Evolutionary conservation across 2,797 vertebrate genomes (phyloP), one percentile per base, ranked within the genome.

Genomic region (Xenentodon cancila): DNA sequence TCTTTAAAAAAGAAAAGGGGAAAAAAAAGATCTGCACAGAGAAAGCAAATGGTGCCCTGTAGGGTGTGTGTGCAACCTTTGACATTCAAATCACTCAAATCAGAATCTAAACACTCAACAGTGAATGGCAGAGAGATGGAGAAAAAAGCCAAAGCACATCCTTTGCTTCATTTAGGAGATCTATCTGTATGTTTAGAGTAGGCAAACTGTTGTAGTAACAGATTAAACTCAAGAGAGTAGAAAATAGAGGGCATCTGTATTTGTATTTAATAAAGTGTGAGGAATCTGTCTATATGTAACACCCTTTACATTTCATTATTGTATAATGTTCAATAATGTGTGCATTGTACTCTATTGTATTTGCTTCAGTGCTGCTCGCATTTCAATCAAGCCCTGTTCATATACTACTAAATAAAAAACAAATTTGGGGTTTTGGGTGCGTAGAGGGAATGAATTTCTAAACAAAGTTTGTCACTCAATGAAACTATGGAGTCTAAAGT

Each of bases 381-480:
- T 66, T 54, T 66, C 48, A 68, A 17, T 69, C 53, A 67, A 50
- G 61, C 16, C 53, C 64, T n/a, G 50, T 62, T 77, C 3, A 53
- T 8, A 55, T 5, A 27, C 40, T 74, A n/a, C 19, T 66, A 49
- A 46, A 60, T 64, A 61, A 72, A 81, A 51, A 73, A 22, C 3
- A 16, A 60, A n/a, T n/a, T 80, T 66, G 37, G 16, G 18, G 30
- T 20, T 42, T 20, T 12, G 62, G 43, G 58, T 19, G 19, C 17
- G 27, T 59, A 15, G 53, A 73, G 58, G 57, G 68, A 75, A 86
- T 61, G 59, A 22, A 75, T 83, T 84, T 71, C 71, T 75, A 85
- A 87, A 87, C 79, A 87, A 88, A 75, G 75, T 72, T 79, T 51
- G 59, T 83, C 79, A 83, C 73, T 88, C 73, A 73, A 68, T 83